Evolutionary conservation across 1,140 invertebrate species (phyloP).

Genomic region (Acromyrmex charruanus): DNA sequence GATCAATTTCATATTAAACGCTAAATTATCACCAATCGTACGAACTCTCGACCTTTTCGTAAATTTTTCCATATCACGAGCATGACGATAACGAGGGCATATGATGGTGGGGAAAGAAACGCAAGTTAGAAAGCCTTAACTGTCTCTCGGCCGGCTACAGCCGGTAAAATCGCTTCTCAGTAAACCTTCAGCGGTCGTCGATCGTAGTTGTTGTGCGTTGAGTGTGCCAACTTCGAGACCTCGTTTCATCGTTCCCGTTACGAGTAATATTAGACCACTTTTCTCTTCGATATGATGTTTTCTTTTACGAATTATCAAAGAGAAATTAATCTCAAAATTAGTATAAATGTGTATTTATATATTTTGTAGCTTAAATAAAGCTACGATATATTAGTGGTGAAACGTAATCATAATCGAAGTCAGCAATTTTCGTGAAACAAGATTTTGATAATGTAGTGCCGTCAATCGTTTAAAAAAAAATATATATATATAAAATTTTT

Average conservation of each 20-base stretch:
- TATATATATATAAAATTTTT: slow-evolving; percentile 2
- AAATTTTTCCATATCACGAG: slow-evolving; percentile 34
- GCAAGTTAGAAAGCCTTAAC: slow-evolving; percentile 73
- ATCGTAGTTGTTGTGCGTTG: slow-evolving; percentile 59
- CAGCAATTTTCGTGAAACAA: neutral
- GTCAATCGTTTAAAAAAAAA: neutral
- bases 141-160: slow-evolving; percentile 66
- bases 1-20: neutral
- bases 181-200: slow-evolving; percentile 71
- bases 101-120: slow-evolving; percentile 42
- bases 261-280: neutral
- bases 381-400: neutral
- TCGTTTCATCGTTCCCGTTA: slow-evolving; percentile 50
- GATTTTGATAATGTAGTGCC: neutral
- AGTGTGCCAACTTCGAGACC: slow-evolving; percentile 41
- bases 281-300: neutral
- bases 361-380: neutral
- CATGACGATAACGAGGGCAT: slow-evolving; percentile 42
- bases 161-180: slow-evolving; percentile 73
- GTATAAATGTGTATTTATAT: neutral
- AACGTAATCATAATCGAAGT: neutral
- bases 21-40: neutral
- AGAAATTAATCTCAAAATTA: neutral
- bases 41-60: slow-evolving; percentile 26
- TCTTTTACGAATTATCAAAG: neutral